These are phyloP conservation scores for Erebia aethiops DNA, from an alignment of 2,888 invertebrate species.

Conservation along the genomic window DNA sequence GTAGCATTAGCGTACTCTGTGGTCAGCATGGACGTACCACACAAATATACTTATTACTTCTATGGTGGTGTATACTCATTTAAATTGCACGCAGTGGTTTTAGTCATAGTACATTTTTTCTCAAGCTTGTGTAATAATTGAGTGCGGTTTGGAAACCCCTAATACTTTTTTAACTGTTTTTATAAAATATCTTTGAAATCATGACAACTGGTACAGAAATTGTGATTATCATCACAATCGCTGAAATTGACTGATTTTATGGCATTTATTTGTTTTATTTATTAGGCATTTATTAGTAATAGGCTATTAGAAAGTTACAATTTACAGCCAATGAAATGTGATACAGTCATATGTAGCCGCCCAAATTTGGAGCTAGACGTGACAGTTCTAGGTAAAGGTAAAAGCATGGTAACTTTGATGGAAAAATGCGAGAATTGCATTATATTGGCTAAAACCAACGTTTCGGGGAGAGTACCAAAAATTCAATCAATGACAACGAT, in stretches of 20 bases:
- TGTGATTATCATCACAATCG: neutral
- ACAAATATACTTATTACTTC: too few relatives aligned
- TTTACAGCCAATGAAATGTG: too few relatives aligned
- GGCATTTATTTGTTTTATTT: neutral
- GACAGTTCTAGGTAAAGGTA: too few relatives aligned
- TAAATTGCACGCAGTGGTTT: slow-evolving; percentile 7
- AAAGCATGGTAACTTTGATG: too few relatives aligned
- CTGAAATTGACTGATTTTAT: neutral
- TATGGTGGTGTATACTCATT: neutral
- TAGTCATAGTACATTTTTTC: neutral
- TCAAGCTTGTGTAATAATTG: slow-evolving; percentile 32
- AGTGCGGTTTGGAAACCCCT: slow-evolving; percentile 28
- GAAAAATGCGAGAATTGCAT: too few relatives aligned
- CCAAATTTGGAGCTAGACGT: too few relatives aligned
- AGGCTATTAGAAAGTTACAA: too few relatives aligned
- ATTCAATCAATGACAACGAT: neutral
- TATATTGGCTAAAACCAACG: neutral
- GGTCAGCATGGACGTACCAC: too few relatives aligned
- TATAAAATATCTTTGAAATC: neutral
- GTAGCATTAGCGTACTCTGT: slow-evolving; percentile 20
- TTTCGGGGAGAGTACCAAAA: neutral
- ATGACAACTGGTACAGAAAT: neutral
- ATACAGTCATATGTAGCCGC: too few relatives aligned
- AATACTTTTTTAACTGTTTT: slow-evolving; percentile 19
- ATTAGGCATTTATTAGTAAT: too few relatives aligned